Percentiles rank a stretch among this genome's conserved stretches.
Conservation (phyloP, 30 jellyfish, hydroid and myxozoan genomes). For the Cassiopea andromeda region DNA sequence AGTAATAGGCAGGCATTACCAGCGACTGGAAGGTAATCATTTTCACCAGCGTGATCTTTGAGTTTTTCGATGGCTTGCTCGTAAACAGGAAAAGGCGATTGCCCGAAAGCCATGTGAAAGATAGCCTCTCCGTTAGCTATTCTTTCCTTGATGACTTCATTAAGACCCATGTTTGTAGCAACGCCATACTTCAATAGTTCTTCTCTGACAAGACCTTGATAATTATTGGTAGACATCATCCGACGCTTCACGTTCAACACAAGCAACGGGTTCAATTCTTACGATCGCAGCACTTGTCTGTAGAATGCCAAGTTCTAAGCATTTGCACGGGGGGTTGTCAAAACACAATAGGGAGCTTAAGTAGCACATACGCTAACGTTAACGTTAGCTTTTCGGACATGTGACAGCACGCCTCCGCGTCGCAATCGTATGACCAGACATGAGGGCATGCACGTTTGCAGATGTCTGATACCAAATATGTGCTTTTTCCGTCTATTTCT, state of each 20-base stretch:
- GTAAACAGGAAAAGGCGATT: constrained; percentile 69
- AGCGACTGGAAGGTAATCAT: constrained; percentile 63
- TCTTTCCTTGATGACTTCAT: constrained; percentile 41
- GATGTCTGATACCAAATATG: too few relatives aligned
- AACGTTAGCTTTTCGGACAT: too few relatives aligned
- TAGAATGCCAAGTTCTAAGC: too few relatives aligned
- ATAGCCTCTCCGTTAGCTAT: constrained; percentile 57
- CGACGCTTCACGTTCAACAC: background rate
- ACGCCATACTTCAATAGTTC: constrained; percentile 42
- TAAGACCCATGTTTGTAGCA: constrained; percentile 59
- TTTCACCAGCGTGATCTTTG: constrained; percentile 56
- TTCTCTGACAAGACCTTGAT: background rate
- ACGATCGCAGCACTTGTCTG: too few relatives aligned
- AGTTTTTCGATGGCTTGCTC: constrained; percentile 43
- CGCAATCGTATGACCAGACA: too few relatives aligned
- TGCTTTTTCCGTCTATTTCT: too few relatives aligned
- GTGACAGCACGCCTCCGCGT: too few relatives aligned
- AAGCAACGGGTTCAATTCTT: too few relatives aligned
- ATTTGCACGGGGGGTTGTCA: too few relatives aligned
- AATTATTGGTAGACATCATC: background rate
- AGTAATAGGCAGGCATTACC: constrained; percentile 13
- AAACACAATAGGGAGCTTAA: too few relatives aligned
- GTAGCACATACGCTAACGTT: too few relatives aligned
- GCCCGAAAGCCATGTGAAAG: constrained; percentile 74
- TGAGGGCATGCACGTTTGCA: too few relatives aligned